phyloP scores from a whole-genome alignment of 2,113 vertebrate genomes.

The Mustela nigripes region DNA sequence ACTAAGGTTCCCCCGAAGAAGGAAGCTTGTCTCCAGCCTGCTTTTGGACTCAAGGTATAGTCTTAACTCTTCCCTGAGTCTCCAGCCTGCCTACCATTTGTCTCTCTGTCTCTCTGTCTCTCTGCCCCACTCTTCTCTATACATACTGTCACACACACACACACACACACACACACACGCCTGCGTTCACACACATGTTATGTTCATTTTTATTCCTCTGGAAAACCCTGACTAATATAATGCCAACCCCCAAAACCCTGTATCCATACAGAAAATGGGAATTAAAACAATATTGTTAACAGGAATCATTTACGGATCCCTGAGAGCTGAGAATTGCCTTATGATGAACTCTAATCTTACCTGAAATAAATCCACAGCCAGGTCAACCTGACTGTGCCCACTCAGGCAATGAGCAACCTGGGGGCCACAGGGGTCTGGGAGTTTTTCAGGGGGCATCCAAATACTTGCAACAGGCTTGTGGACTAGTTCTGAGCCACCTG shows the following conservation, averaged over 20 bases:
- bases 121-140: not conserved
- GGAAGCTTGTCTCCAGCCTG: not conserved
- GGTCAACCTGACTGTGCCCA: not conserved
- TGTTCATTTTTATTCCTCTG: not conserved
- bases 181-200: not conserved
- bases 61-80: not conserved
- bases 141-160: not conserved
- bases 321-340: not conserved
- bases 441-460: not conserved
- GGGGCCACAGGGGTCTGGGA: not conserved
- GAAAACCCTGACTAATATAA: not conserved
- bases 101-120: not conserved
- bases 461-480: not conserved
- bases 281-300: not conserved
- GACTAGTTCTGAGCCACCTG: not conserved
- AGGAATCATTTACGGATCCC: not conserved
- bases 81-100: not conserved
- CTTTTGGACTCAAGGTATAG: not conserved
- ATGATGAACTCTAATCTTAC: not conserved
- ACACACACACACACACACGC: too few relatives aligned
- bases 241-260: not conserved
- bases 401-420: not conserved
- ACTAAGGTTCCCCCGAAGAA: not conserved
- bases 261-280: not conserved
- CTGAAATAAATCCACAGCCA: not conserved